These are phyloP conservation scores for Bolborhynchus lineola DNA, from an alignment of 2,113 vertebrate species.

Conservation along the genomic window DNA sequence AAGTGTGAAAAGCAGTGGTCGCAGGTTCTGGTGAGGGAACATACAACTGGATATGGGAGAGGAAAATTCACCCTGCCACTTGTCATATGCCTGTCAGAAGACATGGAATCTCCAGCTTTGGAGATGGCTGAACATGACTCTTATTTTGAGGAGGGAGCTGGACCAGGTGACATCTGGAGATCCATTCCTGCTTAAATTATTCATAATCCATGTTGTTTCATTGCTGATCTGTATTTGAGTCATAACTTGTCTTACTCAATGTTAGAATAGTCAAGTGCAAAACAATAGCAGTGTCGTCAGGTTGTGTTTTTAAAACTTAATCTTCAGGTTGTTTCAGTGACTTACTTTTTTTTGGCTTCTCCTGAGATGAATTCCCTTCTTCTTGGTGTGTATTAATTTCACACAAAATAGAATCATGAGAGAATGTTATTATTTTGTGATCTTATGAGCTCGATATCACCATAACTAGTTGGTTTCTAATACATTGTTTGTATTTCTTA, in stretches of 20 bases:
- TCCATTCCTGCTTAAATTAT: not conserved
- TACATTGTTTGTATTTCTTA: not conserved
- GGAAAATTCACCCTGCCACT: not conserved
- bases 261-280: not conserved
- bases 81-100: not conserved
- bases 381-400: not conserved
- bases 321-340: not conserved
- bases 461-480: not conserved
- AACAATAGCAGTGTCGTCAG: not conserved
- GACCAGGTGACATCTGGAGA: not conserved
- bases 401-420: not conserved
- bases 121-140: not conserved
- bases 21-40: not conserved
- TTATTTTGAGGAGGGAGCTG: not conserved
- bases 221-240: not conserved
- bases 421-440: not conserved
- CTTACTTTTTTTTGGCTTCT: not conserved
- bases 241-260: not conserved
- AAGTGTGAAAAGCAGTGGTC: not conserved
- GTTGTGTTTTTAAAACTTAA: not conserved
- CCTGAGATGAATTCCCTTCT: not conserved
- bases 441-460: not conserved
- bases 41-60: not conserved
- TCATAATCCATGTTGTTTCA: not conserved
- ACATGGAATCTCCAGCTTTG: not conserved